Base-by-base conservation (phyloP, 1,140 invertebrate genomes). In the Scylla paramamosain region DNA sequence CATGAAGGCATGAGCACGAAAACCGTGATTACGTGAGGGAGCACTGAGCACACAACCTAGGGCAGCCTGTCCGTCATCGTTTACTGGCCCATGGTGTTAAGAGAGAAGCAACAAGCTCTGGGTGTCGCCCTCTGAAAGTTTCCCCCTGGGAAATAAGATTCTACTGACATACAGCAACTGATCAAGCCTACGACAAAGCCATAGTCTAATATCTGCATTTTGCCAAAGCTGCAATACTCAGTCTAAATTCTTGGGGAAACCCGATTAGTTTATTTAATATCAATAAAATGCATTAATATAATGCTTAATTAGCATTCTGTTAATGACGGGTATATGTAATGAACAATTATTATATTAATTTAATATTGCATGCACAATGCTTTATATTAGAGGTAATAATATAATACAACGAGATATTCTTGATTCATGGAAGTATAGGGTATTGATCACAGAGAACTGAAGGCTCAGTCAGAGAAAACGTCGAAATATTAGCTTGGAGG, bases 351-450 rank as follows among this genome's bases (percentile, higher is more conserved):
- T 46, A 93, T 94, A 91, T 96, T 95, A 90, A 67, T 94, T 95
- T 93, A 95, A 93, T 96, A 93, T 92, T 94, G 90, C 89, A 95
- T 92, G 90, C 86, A 93, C 93, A 94, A 96, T 95, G 83, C 39
- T 82, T 96, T 97, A 96, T 93, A 95, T 93, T 95, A 93, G 92
- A 95, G 90, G 93, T 86, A n/a, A 84, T 95, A 45, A 84, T 93
- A 82, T 93, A 93, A 82, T 84, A 95, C 87, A 97, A 96, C 90
- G 92, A 94, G 93, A 93, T 94, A 83, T 95, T 96, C 45, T 32
- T 93, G 92, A 59, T 96, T 97, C 96, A 96, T 96, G 46, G 92
- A 95, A 96, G 95, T 93, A 95, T 93, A 94, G 95, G 91, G 93
- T 95, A 94, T 95, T 94, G 93, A 96, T 95, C 95, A 95, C 93